Conservation (phyloP, 2,113 vertebrate genomes). For the Megalops atlanticus region DNA sequence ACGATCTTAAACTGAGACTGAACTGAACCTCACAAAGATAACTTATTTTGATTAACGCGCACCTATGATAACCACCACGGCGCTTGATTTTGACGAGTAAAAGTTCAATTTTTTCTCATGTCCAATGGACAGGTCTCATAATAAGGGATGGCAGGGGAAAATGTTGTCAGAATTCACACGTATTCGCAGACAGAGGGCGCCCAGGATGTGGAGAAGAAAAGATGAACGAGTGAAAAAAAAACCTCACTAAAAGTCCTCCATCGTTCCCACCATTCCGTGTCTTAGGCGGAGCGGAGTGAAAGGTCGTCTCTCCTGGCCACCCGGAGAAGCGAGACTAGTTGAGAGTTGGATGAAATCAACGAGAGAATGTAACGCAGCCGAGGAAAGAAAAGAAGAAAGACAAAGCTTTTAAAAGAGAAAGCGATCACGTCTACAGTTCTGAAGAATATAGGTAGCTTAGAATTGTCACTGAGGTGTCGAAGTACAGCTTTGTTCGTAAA, state of each 20-base stretch:
- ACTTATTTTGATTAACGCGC: too few species aligned
- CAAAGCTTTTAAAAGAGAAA: neutral
- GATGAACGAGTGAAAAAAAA: neutral
- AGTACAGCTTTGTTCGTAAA: neutral
- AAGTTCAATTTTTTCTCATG: too few species aligned
- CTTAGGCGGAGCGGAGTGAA: conserved; percentile 26
- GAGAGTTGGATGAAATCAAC: neutral
- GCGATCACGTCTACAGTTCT: neutral
- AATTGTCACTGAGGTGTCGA: conserved; percentile 11
- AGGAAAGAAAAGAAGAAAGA: neutral
- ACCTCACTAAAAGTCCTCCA: conserved; percentile 9
- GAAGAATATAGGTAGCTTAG: neutral
- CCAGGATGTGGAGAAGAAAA: neutral
- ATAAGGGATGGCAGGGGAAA: too few species aligned
- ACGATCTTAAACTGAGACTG: too few species aligned
- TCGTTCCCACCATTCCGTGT: conserved; percentile 29
- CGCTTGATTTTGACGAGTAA: too few species aligned
- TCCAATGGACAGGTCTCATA: too few species aligned
- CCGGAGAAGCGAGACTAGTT: neutral
- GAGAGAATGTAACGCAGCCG: conserved; percentile 8
- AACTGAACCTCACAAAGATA: too few species aligned
- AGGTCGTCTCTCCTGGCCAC: conserved; percentile 8
- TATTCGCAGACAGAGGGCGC: conserved; percentile 23
- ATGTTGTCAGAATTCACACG: neutral
- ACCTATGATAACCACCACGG: too few species aligned